Evolutionary conservation across 2,797 vertebrate genomes (phyloP).

Genomic region (Hafferia zeledoni): DNA sequence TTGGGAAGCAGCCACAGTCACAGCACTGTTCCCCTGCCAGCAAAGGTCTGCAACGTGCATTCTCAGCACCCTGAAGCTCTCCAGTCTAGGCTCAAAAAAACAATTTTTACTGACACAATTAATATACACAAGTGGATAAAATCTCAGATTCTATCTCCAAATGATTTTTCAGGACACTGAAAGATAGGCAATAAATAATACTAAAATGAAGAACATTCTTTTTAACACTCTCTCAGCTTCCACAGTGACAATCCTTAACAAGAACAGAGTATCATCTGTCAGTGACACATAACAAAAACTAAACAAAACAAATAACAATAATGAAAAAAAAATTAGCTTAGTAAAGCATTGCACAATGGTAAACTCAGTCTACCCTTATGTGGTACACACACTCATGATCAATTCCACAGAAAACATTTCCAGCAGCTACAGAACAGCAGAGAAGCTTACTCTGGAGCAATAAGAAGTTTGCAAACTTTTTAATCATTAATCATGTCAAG

Average conservation of each 20-base stretch:
- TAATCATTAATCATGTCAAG: neutral
- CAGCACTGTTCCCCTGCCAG: rapidly evolving
- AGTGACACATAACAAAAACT: neutral
- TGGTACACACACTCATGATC: neutral
- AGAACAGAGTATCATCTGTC: neutral
- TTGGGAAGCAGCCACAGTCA: rapidly evolving
- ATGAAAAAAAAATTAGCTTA: neutral
- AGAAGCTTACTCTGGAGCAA: neutral
- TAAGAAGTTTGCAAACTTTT: neutral
- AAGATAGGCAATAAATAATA: neutral
- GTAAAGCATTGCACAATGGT: neutral
- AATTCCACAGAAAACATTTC: neutral
- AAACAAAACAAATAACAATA: neutral
- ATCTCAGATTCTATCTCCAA: neutral
- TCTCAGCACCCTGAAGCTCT: rapidly evolving
- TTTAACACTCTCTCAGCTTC: neutral
- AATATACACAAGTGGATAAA: neutral
- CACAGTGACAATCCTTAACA: neutral
- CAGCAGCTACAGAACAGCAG: neutral
- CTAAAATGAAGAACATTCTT: neutral
- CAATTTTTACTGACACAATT: neutral
- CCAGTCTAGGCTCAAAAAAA: neutral
- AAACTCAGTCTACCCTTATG: neutral
- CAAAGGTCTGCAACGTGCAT: rapidly evolving
- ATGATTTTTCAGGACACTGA: neutral